These are phyloP conservation scores for Nothobranchius furzeri DNA, from an alignment of 2,113 vertebrate species.

Conservation along the genomic window DNA sequence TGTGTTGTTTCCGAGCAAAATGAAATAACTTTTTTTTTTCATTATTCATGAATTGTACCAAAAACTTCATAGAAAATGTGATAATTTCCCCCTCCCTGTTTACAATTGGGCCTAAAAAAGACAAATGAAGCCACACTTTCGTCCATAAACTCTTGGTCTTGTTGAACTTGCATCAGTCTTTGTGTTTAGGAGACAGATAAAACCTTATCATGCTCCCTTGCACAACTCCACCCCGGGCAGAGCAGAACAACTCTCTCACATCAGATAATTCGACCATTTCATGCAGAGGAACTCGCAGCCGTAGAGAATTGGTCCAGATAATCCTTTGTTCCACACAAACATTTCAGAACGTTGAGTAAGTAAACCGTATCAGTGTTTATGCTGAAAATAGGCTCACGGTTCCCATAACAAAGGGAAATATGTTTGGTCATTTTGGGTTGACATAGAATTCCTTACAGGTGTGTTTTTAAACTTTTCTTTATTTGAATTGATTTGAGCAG, in stretches of 20 bases:
- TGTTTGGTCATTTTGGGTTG: too few species aligned
- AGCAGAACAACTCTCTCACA: constrained; percentile 53
- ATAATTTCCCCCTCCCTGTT: neutral
- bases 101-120: neutral
- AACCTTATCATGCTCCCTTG: constrained; percentile 38
- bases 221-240: constrained; percentile 30
- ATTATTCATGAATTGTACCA: neutral
- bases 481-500: too few species aligned
- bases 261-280: constrained; percentile 49
- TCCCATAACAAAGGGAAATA: too few species aligned
- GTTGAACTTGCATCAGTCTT: constrained; percentile 37
- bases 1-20: too few species aligned
- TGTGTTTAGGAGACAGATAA: constrained; percentile 45
- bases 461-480: too few species aligned
- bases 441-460: too few species aligned
- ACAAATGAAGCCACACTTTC: constrained; percentile 20
- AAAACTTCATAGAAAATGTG: neutral
- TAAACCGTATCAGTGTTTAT: neutral
- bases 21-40: constrained; percentile 1
- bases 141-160: constrained; percentile 8
- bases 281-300: constrained; percentile 18
- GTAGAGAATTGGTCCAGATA: constrained; percentile 1
- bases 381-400: neutral
- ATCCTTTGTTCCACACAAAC: constrained; percentile 13
- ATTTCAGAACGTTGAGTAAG: neutral